Conservation (phyloP, 2,888 invertebrate genomes). For the Chymomyza caudatula region DNA sequence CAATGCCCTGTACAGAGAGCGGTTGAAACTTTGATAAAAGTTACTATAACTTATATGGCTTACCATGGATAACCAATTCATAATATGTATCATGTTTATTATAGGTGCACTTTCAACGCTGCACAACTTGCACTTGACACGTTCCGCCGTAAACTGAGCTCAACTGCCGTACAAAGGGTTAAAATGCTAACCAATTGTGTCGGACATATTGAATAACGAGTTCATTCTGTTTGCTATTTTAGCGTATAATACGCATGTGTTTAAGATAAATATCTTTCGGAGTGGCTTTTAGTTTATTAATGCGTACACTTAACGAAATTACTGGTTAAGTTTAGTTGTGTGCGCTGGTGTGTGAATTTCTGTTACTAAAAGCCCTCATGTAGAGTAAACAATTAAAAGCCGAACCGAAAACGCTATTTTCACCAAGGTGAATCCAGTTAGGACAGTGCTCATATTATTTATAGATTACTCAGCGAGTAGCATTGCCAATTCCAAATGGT, state of each 20-base stretch:
- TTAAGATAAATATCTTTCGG: constrained; percentile 66
- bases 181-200: constrained; percentile 29
- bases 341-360: neutral
- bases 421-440: too few species aligned
- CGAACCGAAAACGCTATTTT: too few species aligned
- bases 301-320: constrained; percentile 18
- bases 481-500: too few species aligned
- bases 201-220: constrained; percentile 50
- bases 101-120: neutral
- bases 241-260: constrained; percentile 50
- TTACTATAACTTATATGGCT: constrained; percentile 2
- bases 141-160: constrained; percentile 34
- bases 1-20: constrained; percentile 56
- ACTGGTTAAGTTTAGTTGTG: neutral
- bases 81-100: constrained; percentile 53
- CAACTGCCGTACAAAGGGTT: constrained; percentile 30
- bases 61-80: constrained; percentile 64
- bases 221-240: constrained; percentile 32
- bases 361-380: neutral
- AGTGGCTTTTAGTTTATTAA: constrained; percentile 23
- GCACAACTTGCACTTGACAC: constrained; percentile 19
- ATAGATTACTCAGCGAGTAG: too few species aligned
- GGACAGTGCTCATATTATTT: too few species aligned
- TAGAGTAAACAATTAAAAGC: neutral
- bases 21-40: neutral